Conservation (phyloP, 2,113 vertebrate species). For the Harpagus bidentatus region DNA sequence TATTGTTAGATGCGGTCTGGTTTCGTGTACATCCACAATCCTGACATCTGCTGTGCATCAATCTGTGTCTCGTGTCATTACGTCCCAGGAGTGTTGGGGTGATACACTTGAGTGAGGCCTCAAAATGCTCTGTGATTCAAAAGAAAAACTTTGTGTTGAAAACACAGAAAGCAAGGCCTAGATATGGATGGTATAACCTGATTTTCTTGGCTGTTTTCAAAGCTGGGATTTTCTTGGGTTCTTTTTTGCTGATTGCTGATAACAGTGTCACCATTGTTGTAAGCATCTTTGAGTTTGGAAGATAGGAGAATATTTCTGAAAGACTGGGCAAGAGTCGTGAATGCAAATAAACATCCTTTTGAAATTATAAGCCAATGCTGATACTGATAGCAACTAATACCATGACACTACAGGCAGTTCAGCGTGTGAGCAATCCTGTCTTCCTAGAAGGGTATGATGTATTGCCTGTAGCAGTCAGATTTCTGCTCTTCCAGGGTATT, state of each 20-base stretch:
- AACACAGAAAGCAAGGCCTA: background rate
- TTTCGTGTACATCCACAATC: accelerated
- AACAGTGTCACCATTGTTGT: accelerated
- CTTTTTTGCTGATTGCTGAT: background rate
- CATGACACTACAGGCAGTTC: background rate
- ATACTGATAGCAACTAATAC: background rate
- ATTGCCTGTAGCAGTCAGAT: background rate
- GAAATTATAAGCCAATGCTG: background rate
- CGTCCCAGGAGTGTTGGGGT: background rate
- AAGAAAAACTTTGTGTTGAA: background rate
- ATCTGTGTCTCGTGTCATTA: accelerated
- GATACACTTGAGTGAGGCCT: background rate
- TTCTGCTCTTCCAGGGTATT: background rate
- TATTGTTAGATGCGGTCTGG: accelerated
- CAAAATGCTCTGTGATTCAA: background rate
- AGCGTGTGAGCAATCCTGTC: accelerated
- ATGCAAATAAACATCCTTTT: background rate
- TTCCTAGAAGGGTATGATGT: background rate
- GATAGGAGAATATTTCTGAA: background rate
- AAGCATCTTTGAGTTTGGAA: background rate
- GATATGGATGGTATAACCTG: background rate
- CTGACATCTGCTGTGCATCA: background rate
- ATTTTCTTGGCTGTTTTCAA: background rate
- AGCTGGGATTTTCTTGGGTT: background rate
- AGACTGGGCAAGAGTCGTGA: background rate